Percentiles rank a stretch among this genome's conserved stretches.
Evolutionary conservation across 1,140 invertebrate species (phyloP).

Genomic region (Drosophila insularis): DNA sequence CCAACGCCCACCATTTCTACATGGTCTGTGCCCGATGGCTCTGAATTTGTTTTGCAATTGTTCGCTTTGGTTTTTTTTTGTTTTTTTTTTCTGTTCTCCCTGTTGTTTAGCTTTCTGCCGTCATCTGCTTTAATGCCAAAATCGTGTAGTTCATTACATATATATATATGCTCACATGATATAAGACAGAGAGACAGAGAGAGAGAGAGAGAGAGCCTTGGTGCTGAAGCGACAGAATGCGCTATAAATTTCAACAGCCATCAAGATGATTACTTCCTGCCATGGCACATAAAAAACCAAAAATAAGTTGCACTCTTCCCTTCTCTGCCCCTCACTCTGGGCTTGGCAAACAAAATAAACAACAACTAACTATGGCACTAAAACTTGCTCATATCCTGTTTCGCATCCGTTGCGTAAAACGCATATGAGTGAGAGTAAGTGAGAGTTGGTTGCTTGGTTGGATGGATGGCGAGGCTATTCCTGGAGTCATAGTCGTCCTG

Average conservation of each 20-base stretch:
- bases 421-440: constrained; percentile 60
- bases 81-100: background rate
- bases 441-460: background rate
- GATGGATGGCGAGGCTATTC: background rate
- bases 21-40: constrained; percentile 42
- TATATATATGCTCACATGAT: background rate
- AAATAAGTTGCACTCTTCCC: constrained; percentile 66
- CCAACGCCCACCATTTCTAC: constrained; percentile 46
- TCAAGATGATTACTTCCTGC: constrained; percentile 80
- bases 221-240: constrained; percentile 29
- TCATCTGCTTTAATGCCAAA: constrained; percentile 72
- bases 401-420: constrained; percentile 68
- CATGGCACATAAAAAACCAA: constrained; percentile 68
- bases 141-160: constrained; percentile 77
- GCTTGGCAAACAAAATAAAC: constrained; percentile 49
- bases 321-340: background rate
- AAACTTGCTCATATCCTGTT: constrained; percentile 78
- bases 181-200: background rate
- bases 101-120: constrained; percentile 38
- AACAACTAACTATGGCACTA: constrained; percentile 75
- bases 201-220: background rate
- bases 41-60: constrained; percentile 65
- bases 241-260: constrained; percentile 80
- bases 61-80: constrained; percentile 27
- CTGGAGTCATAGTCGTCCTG: constrained; percentile 1